phyloP scores from a whole-genome alignment of 2,113 vertebrate species.

The Trogon melanurus region DNA sequence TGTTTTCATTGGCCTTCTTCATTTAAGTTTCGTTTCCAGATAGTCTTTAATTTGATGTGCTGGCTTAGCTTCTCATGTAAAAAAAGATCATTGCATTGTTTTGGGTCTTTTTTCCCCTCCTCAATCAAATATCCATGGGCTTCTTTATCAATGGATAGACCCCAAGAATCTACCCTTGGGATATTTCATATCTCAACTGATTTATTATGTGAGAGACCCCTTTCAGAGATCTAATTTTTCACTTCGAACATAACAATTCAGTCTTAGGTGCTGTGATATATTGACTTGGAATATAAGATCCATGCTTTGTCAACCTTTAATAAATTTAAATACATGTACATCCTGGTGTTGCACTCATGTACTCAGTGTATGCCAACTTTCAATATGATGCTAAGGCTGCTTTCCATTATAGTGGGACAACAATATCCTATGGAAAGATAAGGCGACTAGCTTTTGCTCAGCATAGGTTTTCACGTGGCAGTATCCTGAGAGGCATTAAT shows the following conservation, averaged over 20 bases:
- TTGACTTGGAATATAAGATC: conserved; percentile 40
- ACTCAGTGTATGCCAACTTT: not conserved
- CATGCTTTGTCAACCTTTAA: conserved; percentile 1
- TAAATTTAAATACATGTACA: conserved; percentile 22
- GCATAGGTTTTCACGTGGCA: not conserved
- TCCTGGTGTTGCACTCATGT: not conserved
- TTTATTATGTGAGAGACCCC: conserved; percentile 53
- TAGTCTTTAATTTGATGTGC: conserved; percentile 55
- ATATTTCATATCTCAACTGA: conserved; percentile 57
- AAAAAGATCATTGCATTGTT: conserved; percentile 48
- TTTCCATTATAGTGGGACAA: not conserved
- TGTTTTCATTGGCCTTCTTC: conserved; percentile 77
- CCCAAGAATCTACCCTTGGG: conserved; percentile 38
- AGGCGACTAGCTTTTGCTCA: not conserved
- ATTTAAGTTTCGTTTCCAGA: conserved; percentile 71
- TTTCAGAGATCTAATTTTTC: conserved; percentile 50
- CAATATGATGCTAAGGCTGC: not conserved
- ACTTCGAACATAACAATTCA: conserved; percentile 35
- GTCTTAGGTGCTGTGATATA: conserved; percentile 44
- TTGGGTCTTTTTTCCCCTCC: not conserved
- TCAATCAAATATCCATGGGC: conserved; percentile 52
- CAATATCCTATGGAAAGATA: not conserved
- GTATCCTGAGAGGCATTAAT: not conserved
- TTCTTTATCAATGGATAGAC: conserved; percentile 62
- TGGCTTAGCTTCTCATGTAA: conserved; percentile 67